phyloP scores from a whole-genome alignment of 2,797 vertebrate species.

The Megalops cyprinoides region DNA sequence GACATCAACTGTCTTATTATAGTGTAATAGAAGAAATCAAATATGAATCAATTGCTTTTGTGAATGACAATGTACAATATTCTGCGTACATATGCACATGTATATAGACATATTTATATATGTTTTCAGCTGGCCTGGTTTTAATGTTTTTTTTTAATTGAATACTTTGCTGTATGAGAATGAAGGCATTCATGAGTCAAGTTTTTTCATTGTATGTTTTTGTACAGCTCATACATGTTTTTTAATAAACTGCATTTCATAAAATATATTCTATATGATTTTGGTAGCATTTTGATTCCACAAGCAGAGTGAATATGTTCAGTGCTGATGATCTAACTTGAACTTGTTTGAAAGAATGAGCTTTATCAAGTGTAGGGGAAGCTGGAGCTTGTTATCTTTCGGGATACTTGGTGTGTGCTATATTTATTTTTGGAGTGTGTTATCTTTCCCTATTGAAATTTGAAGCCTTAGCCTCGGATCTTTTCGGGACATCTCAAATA shows the following conservation, averaged over 20 bases:
- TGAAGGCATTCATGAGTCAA: not conserved
- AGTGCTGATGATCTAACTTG: too few relatives aligned
- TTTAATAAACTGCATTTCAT: constrained; percentile 37
- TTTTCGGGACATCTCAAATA: too few relatives aligned
- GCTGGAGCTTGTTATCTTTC: too few relatives aligned
- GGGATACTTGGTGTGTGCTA: too few relatives aligned
- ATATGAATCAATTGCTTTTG: constrained; percentile 5
- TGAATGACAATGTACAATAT: not conserved
- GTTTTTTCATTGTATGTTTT: constrained; percentile 43
- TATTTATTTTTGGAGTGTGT: too few relatives aligned
- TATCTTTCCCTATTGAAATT: too few relatives aligned
- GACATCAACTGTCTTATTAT: not conserved
- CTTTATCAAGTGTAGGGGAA: too few relatives aligned
- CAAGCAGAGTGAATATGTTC: too few relatives aligned
- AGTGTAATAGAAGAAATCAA: constrained; percentile 1
- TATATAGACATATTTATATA: not conserved
- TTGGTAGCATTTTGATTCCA: too few relatives aligned
- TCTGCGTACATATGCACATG: not conserved
- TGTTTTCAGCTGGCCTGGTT: constrained; percentile 19
- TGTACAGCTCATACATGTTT: constrained; percentile 31
- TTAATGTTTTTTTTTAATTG: not conserved
- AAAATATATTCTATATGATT: too few relatives aligned
- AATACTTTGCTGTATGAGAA: not conserved
- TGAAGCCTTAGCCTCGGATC: too few relatives aligned
- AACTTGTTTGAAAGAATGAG: too few relatives aligned